A percentile compares a stretch with the other conserved stretches of the same genome.
Conservation (phyloP, 2,888 invertebrate species). For the Antitype chi region DNA sequence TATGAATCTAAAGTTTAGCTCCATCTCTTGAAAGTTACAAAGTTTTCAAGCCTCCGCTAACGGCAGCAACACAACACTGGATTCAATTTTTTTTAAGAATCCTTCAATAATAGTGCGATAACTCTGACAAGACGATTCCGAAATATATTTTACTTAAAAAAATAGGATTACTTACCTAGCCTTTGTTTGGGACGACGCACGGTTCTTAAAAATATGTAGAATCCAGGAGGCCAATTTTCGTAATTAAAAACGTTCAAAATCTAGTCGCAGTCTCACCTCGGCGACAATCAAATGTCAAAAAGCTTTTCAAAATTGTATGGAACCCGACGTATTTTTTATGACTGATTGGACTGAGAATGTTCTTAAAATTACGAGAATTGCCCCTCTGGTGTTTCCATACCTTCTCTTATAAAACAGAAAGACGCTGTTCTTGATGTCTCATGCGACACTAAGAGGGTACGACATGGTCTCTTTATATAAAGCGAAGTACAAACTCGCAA, state of each 20-base stretch:
- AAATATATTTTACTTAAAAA: neutral
- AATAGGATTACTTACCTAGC: neutral
- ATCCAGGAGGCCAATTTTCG: too few relatives aligned
- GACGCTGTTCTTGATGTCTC: neutral
- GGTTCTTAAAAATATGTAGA: neutral
- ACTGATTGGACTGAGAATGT: too few relatives aligned
- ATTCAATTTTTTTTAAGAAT: neutral
- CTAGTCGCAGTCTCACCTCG: too few relatives aligned
- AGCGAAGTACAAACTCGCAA: neutral
- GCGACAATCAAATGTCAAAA: too few relatives aligned
- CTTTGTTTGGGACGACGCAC: neutral
- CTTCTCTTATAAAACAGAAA: neutral
- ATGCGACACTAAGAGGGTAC: neutral
- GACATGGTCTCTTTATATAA: neutral
- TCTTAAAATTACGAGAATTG: too few relatives aligned
- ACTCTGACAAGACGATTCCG: neutral
- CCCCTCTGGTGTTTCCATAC: neutral
- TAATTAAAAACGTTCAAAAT: too few relatives aligned
- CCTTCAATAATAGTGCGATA: slow-evolving; percentile 8
- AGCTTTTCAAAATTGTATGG: too few relatives aligned
- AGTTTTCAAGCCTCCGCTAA: neutral
- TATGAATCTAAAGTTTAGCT: neutral
- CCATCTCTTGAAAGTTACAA: too few relatives aligned
- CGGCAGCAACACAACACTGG: neutral
- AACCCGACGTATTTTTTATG: too few relatives aligned